A percentile compares a stretch with the other conserved stretches of the same genome.
These are phyloP conservation scores for Glyphotaelius pellucidus DNA, from an alignment of 2,888 invertebrate species.

Conservation along the genomic window DNA sequence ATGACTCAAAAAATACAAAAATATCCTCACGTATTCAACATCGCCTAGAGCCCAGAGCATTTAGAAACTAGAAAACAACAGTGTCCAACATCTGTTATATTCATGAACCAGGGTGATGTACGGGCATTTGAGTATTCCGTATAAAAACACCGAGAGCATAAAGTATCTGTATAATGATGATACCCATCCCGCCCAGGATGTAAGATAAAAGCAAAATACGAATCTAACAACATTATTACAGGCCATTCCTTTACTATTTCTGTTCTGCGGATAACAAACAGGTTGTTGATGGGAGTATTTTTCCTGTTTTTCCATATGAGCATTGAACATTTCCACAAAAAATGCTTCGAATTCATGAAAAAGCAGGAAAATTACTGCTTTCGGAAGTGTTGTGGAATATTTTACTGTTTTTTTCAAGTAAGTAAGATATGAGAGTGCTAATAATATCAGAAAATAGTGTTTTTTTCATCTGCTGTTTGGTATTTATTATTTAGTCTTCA, in stretches of 20 bases:
- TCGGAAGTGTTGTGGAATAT: not conserved
- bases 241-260: slow-evolving; percentile 13
- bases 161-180: not conserved
- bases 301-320: not conserved
- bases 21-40: not conserved
- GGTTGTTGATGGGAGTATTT: slow-evolving; percentile 14
- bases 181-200: slow-evolving; percentile 17
- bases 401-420: not conserved
- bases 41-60: not conserved
- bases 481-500: not conserved
- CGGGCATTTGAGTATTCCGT: not conserved
- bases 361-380: not conserved
- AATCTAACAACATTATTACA: slow-evolving; percentile 40
- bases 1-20: not conserved
- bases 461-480: not conserved
- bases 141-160: not conserved
- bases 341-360: not conserved
- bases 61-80: not conserved
- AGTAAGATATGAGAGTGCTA: not conserved
- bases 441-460: not conserved
- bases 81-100: not conserved
- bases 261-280: not conserved
- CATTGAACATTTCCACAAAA: not conserved
- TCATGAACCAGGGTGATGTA: not conserved
- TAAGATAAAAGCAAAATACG: slow-evolving; percentile 36